Conservation (phyloP, 2,888 invertebrate species). For the Atethmia centrago region DNA sequence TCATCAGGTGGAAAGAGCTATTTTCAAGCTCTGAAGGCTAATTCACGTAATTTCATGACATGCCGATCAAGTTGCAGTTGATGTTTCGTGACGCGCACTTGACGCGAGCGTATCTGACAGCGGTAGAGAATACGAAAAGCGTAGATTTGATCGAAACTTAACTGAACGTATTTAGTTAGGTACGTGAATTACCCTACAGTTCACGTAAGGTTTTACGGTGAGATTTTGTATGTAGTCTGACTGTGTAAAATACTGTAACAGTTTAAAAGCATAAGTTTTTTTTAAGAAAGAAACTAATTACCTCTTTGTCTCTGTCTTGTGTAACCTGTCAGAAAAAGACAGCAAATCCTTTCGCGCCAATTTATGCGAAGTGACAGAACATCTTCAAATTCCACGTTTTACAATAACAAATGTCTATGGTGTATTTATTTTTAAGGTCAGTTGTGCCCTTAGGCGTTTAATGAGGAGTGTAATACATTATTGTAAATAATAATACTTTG, state of each 20-base stretch:
- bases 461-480: slow-evolving; percentile 72
- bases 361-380: slow-evolving; percentile 2
- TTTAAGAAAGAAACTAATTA: neutral
- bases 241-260: neutral
- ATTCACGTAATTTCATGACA: too few species aligned
- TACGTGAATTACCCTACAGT: too few species aligned
- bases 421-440: slow-evolving; percentile 53
- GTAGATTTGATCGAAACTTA: too few species aligned
- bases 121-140: too few species aligned
- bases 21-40: too few species aligned
- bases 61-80: too few species aligned
- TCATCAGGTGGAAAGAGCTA: too few species aligned
- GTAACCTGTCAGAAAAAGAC: neutral
- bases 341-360: neutral
- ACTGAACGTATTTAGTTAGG: too few species aligned
- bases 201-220: too few species aligned
- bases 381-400: slow-evolving; percentile 25
- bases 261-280: neutral
- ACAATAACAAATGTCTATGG: slow-evolving; percentile 30
- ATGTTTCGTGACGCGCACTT: too few species aligned
- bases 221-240: too few species aligned
- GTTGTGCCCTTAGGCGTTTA: slow-evolving; percentile 65
- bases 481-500: slow-evolving; percentile 83
- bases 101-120: too few species aligned
- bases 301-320: neutral